Percentiles rank a stretch among this genome's conserved stretches.
These are phyloP conservation scores for Stigmatopora argus DNA, from an alignment of 2,113 vertebrate species.

Conservation along the genomic window DNA sequence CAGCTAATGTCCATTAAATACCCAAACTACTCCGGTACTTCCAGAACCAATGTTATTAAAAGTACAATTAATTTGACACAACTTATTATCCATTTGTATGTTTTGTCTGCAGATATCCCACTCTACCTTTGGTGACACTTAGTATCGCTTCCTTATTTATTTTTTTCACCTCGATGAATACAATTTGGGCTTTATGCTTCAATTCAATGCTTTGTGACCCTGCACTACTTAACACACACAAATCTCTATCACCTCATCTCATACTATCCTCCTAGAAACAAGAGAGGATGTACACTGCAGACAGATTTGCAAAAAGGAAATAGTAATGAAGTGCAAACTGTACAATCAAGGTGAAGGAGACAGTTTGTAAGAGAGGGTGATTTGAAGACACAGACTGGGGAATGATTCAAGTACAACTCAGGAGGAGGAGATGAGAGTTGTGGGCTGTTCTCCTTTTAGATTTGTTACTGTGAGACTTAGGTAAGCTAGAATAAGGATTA, in stretches of 20 bases:
- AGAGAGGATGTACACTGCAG: constrained; percentile 18
- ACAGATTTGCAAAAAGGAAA: constrained; percentile 33
- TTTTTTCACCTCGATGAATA: not conserved
- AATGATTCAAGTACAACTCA: constrained; percentile 22
- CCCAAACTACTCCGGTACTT: no score
- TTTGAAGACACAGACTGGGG: constrained; percentile 30
- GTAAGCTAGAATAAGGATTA: constrained; percentile 59
- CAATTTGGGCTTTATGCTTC: not conserved
- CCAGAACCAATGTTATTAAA: no score
- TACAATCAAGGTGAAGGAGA: constrained; percentile 38
- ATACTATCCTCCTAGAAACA: constrained; percentile 36
- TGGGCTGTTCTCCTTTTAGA: constrained; percentile 24
- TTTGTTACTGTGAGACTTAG: constrained; percentile 38
- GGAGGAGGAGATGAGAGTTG: constrained; percentile 21
- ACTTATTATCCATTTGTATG: no score
- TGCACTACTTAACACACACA: not conserved
- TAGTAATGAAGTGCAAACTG: constrained; percentile 20
- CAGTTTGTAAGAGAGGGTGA: constrained; percentile 23
- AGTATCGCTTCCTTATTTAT: not conserved
- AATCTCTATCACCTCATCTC: constrained; percentile 47
- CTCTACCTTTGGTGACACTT: not conserved
- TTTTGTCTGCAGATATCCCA: not conserved
- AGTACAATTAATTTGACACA: no score
- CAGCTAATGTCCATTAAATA: no score
- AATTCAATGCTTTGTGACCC: not conserved